Conservation (phyloP, 2,797 vertebrate genomes). For the Octomys mimax region DNA sequence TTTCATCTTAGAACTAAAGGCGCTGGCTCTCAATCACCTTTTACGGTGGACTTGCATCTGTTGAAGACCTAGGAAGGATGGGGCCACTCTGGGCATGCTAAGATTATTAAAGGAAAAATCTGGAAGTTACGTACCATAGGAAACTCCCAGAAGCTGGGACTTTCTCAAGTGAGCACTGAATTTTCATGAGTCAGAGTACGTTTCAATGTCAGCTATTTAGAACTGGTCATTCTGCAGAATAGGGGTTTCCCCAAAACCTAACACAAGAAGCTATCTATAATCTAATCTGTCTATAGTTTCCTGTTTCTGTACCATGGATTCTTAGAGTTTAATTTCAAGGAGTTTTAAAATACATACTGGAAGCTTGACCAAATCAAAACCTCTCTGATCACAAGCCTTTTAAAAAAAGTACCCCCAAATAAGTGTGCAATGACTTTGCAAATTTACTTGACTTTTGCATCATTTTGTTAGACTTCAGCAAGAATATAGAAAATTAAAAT, state of each 20-base stretch:
- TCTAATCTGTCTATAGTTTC: not conserved
- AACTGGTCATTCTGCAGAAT: constrained; percentile 24
- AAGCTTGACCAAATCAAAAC: constrained; percentile 53
- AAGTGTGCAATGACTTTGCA: not conserved
- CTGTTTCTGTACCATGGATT: constrained; percentile 35
- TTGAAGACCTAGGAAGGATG: not conserved
- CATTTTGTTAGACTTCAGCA: constrained; percentile 58
- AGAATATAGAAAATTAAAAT: constrained; percentile 43
- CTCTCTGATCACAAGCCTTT: constrained; percentile 62
- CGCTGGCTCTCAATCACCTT: not conserved
- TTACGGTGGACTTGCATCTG: not conserved
- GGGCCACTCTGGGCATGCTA: not conserved
- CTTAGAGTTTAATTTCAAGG: constrained; percentile 46
- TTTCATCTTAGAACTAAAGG: not conserved
- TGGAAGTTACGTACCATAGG: not conserved
- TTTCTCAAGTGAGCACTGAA: not conserved
- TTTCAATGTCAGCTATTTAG: not conserved
- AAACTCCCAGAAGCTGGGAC: not conserved
- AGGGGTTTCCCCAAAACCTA: not conserved
- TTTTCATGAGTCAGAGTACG: not conserved
- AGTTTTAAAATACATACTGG: constrained; percentile 39
- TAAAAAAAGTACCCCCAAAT: not conserved
- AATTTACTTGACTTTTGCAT: constrained; percentile 9
- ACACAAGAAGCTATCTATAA: not conserved
- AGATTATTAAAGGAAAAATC: not conserved